A percentile compares a stretch with the other conserved stretches of the same genome.
These are phyloP conservation scores for Tenthredo mesomela DNA, from an alignment of 2,888 invertebrate species.

Conservation along the genomic window DNA sequence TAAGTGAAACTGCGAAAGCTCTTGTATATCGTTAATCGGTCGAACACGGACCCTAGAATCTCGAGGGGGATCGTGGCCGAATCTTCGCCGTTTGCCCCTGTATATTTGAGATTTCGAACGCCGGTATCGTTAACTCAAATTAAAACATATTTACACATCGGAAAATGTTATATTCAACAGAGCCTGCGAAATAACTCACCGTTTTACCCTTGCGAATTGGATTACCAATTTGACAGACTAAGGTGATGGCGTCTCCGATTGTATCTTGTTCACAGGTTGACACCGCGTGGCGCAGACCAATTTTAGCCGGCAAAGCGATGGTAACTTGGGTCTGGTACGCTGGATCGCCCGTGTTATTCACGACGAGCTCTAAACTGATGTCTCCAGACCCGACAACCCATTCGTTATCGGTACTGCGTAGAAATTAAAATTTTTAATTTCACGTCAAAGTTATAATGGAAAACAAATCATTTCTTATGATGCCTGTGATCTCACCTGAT, in stretches of 20 bases:
- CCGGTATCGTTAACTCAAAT: neutral
- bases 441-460: neutral
- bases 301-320: constrained; percentile 63
- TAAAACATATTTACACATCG: neutral
- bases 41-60: neutral
- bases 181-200: constrained; percentile 59
- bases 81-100: neutral
- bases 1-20: neutral
- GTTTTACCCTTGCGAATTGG: constrained; percentile 62
- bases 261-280: constrained; percentile 65
- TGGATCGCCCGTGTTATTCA: constrained; percentile 68
- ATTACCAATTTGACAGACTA: constrained; percentile 67
- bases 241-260: constrained; percentile 52
- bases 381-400: constrained; percentile 71
- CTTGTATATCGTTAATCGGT: neutral
- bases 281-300: constrained; percentile 65
- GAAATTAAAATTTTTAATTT: neutral
- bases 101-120: neutral
- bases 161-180: neutral
- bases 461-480: neutral
- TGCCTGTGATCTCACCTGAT: constrained; percentile 50
- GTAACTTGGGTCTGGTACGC: constrained; percentile 65
- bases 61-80: neutral
- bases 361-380: constrained; percentile 61
- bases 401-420: constrained; percentile 59